Evolutionary conservation across 2,113 vertebrate genomes (phyloP), one percentile per base, ranked within the genome.

Genomic region (Alethe castanea): DNA sequence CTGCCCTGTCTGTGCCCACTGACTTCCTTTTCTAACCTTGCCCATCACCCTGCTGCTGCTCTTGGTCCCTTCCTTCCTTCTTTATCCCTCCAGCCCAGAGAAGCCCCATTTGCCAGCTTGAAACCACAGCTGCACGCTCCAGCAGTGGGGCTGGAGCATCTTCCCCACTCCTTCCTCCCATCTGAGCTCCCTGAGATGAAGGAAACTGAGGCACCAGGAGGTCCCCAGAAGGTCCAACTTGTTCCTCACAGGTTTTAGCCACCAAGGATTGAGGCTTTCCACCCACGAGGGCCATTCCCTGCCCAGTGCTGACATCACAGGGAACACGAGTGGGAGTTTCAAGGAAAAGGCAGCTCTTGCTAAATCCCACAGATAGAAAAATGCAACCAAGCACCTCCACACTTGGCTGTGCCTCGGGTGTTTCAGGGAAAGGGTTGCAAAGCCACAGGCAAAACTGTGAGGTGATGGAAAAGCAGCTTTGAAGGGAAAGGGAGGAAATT

Each of bases 41-140:
- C 61, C 78, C 88, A 1, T 28, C 91, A 10, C 13, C 47, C 73
- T 59, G 54, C 90, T 44, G 67, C 81, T 54, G 50, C 52, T 62
- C 65, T 78, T 17, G 44, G 56, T 82, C 57, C 86, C 17, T 94
- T 90, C 94, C 90, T 90, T 95, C 90, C 82, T 54, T 67, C 92
- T 93, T 90, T 26, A 79, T 44, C 92, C 70, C 35, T 54, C n/a
- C 4, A 65, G 73, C 81, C 73, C 20, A 0, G 0, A 42, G 23
- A 38, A 91, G 19, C 60, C 61, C 35, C 78, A 18, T 45, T 54
- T 33, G 45, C 47, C 82, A 64, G 70, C 74, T 59, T 0, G 0
- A 72, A 95, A 81, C 88, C 91, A 12, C 92, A 90, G 69, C 83
- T 44, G 81, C 88, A 81, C 8, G 3, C 86, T 57, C 54, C 69